phyloP scores from a whole-genome alignment of 1,140 invertebrate species.

The Colletes gigas region DNA sequence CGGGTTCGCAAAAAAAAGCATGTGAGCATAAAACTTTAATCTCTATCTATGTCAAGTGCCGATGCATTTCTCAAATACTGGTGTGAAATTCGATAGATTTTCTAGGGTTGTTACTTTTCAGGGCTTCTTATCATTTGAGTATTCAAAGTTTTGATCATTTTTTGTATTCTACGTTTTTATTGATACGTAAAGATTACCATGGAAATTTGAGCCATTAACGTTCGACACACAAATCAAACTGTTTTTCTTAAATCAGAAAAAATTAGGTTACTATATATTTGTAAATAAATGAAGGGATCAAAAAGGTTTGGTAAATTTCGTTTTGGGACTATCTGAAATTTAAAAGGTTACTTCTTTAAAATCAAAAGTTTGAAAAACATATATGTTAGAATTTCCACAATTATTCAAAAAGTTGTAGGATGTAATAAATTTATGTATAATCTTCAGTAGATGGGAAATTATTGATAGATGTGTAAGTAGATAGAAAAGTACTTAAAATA shows the following conservation, averaged over 20 bases:
- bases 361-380: slow-evolving; percentile 23
- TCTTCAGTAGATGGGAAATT: slow-evolving; percentile 18
- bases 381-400: slow-evolving; percentile 23
- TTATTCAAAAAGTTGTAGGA: slow-evolving; percentile 29
- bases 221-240: slow-evolving; percentile 16
- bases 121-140: slow-evolving; percentile 19
- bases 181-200: background rate
- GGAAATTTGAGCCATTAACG: slow-evolving; percentile 1
- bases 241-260: background rate
- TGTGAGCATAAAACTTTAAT: background rate
- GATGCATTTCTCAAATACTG: slow-evolving; percentile 34
- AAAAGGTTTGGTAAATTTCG: slow-evolving; percentile 22
- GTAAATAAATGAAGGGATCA: slow-evolving; percentile 33
- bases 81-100: slow-evolving; percentile 12
- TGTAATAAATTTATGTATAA: slow-evolving; percentile 28
- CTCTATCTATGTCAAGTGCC: slow-evolving; percentile 26
- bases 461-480: slow-evolving; percentile 34
- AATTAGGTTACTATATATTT: background rate
- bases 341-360: slow-evolving; percentile 14
- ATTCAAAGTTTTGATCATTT: slow-evolving; percentile 5
- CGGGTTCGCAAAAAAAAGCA: background rate
- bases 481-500: slow-evolving; percentile 25
- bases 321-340: slow-evolving; percentile 10
- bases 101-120: slow-evolving; percentile 21
- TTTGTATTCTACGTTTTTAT: slow-evolving; percentile 5